Base-by-base conservation (phyloP, 2,113 vertebrate genomes). In the Oenanthe oenanthe region DNA sequence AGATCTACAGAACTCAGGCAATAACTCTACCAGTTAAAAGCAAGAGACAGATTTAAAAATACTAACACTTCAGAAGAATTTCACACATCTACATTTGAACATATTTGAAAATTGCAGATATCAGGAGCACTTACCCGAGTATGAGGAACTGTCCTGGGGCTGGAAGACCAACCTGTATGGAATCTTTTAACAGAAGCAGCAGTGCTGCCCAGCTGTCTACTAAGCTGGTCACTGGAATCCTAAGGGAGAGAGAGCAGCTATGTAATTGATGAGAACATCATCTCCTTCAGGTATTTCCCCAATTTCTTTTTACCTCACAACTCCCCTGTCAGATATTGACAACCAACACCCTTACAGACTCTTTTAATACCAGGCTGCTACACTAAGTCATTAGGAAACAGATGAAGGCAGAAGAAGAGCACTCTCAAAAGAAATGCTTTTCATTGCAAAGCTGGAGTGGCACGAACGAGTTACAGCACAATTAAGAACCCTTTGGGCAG, bases 101-200 rank as follows among this genome's bases (percentile, higher is more conserved):
- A 80, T 73, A 43, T 65, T 12, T 85, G 25, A 62, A 91, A 92
- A 56, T 9, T 57, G 54, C 31, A 91, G 75, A 28, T 51, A 54
- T 43, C 54, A 92, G 85, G 2, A 93, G 94, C 47, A 87, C 98
- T 89, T 97, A 99, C 99, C 99, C 99, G 48, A 99, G 98, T 87
- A 99, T 98, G 24, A 99, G 98, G 96, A 99, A 99, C 91, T 99
- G 99, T 93, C 99, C 99, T 0, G 99, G 99, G 54, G 99, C 99
- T 66, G 99, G 99, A 62, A 99, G 98, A 85, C 98, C 98, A 65
- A 99, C 98, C 85, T 99, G 99, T 48, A 99, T 97, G 6, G 99
- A 99, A 95, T 99, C 99, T 97, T 99, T 99, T 26, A 99, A 97
- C 71, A 99, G 98, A 11, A 99, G 97, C 78, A 99, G 94, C 81